Evolutionary conservation across 2,797 vertebrate species (phyloP).

Genomic region (Helicolenus hilgendorfi): DNA sequence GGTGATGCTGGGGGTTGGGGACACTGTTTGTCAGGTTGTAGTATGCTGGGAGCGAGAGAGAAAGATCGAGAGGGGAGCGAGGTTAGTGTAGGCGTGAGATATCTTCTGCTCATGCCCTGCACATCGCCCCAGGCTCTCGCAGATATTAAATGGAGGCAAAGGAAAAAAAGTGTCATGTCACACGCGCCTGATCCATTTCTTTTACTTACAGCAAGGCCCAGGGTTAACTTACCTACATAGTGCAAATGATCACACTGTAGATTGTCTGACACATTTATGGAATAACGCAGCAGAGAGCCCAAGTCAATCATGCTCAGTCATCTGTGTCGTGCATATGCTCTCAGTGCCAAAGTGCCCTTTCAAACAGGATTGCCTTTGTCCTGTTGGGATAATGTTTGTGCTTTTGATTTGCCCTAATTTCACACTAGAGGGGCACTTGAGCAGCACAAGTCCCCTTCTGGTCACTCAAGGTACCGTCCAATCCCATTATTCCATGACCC

Average conservation of each 20-base stretch:
- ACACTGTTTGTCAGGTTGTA: conserved; percentile 64
- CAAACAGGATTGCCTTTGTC: conserved; percentile 11
- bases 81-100: conserved; percentile 65
- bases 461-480: background rate
- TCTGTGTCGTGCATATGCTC: conserved; percentile 22
- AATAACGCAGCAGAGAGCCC: background rate
- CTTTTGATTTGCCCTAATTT: conserved; percentile 1
- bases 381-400: background rate
- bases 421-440: background rate
- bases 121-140: conserved; percentile 55
- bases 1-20: conserved; percentile 48
- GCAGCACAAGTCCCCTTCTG: background rate
- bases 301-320: conserved; percentile 33
- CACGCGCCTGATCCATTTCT: conserved; percentile 26
- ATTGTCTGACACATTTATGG: conserved; percentile 20
- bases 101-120: conserved; percentile 51
- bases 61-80: conserved; percentile 26
- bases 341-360: conserved; percentile 13
- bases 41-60: conserved; percentile 42
- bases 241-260: background rate
- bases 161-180: conserved; percentile 63
- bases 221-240: background rate
- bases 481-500: background rate
- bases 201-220: conserved; percentile 5
- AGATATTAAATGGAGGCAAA: conserved; percentile 74